These are phyloP conservation scores for Lagopus muta DNA, from an alignment of 2,113 vertebrate species.

Conservation along the genomic window DNA sequence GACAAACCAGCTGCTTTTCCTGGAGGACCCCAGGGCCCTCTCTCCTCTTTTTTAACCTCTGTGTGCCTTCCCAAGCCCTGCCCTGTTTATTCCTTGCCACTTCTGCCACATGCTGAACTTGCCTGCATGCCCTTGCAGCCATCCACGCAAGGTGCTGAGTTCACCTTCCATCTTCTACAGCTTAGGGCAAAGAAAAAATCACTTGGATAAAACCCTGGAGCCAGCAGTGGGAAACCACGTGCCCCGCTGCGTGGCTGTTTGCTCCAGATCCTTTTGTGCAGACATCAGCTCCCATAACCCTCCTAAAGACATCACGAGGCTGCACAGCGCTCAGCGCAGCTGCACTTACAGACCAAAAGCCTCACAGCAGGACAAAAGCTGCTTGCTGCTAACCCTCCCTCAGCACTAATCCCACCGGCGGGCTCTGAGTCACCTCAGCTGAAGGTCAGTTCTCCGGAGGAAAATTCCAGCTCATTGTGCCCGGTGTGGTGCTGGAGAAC, in stretches of 20 bases:
- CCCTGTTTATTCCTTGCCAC: background rate
- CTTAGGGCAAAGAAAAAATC: background rate
- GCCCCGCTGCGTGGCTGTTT: background rate
- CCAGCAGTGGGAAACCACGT: background rate
- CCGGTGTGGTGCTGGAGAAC: background rate
- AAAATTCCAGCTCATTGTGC: slow-evolving; percentile 55
- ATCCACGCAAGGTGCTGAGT: background rate
- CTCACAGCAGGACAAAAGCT: slow-evolving; percentile 53
- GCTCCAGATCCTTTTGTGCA: slow-evolving; percentile 19
- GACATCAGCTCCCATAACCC: slow-evolving; percentile 29
- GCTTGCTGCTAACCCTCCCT: slow-evolving; percentile 34
- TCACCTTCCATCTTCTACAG: background rate
- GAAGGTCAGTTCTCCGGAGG: slow-evolving; percentile 42
- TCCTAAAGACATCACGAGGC: slow-evolving; percentile 38
- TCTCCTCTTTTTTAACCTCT: background rate
- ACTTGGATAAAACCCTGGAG: background rate
- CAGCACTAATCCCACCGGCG: slow-evolving; percentile 1
- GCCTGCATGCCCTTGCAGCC: background rate
- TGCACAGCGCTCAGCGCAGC: background rate
- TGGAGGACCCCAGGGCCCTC: fast-evolving
- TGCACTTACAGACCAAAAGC: background rate
- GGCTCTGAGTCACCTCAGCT: slow-evolving; percentile 43
- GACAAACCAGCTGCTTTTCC: background rate
- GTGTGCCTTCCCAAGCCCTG: background rate
- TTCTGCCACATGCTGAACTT: background rate